Conservation (phyloP, 64 coral and sea anemone genomes). For the Montipora foliosa region DNA sequence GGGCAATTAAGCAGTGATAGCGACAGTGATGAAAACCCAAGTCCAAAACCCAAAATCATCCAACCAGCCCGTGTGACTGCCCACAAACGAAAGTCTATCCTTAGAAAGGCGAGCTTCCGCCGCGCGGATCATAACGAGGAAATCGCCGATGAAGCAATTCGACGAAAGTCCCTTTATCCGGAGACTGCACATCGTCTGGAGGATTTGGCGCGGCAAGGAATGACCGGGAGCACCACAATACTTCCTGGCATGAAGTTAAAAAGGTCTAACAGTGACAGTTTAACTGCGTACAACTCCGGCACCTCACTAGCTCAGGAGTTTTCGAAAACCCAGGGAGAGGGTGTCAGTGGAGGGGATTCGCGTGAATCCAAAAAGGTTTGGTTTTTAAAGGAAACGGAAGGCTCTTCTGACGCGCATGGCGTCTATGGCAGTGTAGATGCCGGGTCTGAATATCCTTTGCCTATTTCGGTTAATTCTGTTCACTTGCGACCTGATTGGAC, state of each 20-base stretch:
- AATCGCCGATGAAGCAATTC: background rate
- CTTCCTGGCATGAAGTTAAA: constrained; percentile 62
- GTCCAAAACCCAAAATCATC: background rate
- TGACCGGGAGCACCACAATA: constrained; percentile 68
- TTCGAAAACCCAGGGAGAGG: background rate
- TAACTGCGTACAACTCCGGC: background rate
- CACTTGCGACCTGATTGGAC: constrained; percentile 1
- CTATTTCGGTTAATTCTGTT: background rate
- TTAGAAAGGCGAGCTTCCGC: constrained; percentile 27
- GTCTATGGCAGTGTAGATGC: background rate
- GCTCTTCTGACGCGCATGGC: background rate
- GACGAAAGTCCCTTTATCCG: constrained; percentile 8
- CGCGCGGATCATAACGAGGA: constrained; percentile 18
- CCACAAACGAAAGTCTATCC: constrained; percentile 25
- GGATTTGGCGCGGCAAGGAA: constrained; percentile 14
- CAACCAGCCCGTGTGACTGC: background rate
- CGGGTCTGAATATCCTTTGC: background rate
- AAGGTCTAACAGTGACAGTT: constrained; percentile 34
- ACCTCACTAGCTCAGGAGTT: background rate
- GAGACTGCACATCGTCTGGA: constrained; percentile 45
- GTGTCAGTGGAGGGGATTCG: background rate
- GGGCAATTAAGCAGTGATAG: constrained; percentile 1
- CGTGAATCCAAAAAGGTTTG: constrained; percentile 16
- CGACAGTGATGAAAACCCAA: background rate
- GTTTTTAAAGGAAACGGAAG: background rate